Conservation (phyloP, 2,797 vertebrate species). For the Xenopus petersii region DNA sequence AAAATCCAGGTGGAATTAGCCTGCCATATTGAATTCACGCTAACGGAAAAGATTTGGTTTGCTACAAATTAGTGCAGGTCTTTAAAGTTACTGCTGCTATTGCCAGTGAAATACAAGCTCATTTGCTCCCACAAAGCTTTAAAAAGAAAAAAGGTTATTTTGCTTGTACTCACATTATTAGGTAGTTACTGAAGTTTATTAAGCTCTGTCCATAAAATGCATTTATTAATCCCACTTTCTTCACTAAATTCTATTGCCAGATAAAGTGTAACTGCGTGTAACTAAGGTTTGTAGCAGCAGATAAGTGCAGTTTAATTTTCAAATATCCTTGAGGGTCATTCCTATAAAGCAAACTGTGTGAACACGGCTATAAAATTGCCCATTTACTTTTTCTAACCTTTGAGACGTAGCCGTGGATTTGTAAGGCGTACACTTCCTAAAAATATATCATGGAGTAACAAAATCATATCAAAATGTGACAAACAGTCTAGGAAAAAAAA, state of each 20-base stretch:
- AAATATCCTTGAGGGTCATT: conserved; percentile 6
- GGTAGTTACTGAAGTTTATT: background rate
- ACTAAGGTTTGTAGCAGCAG: background rate
- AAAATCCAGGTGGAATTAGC: too few species aligned
- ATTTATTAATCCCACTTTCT: conserved; percentile 8
- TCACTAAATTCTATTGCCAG: background rate
- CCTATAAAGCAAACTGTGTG: background rate
- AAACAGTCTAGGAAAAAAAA: too few species aligned
- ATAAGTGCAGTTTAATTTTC: background rate
- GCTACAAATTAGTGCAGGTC: too few species aligned
- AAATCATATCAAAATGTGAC: too few species aligned
- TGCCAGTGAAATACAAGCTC: background rate
- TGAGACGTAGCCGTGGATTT: too few species aligned
- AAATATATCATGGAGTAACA: too few species aligned
- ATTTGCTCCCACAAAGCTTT: background rate
- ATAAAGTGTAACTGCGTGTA: conserved; percentile 9
- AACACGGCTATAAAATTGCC: background rate
- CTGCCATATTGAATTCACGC: too few species aligned
- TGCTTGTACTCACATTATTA: conserved; percentile 7
- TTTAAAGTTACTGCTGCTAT: background rate
- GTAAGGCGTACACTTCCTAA: too few species aligned
- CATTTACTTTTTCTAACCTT: background rate
- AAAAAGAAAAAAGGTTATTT: background rate
- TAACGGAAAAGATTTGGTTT: too few species aligned
- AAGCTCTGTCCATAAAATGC: background rate